A percentile compares a stretch with the other conserved stretches of the same genome.
phyloP scores from a whole-genome alignment of 2,888 invertebrate species.

The Chloroclysta siterata region DNA sequence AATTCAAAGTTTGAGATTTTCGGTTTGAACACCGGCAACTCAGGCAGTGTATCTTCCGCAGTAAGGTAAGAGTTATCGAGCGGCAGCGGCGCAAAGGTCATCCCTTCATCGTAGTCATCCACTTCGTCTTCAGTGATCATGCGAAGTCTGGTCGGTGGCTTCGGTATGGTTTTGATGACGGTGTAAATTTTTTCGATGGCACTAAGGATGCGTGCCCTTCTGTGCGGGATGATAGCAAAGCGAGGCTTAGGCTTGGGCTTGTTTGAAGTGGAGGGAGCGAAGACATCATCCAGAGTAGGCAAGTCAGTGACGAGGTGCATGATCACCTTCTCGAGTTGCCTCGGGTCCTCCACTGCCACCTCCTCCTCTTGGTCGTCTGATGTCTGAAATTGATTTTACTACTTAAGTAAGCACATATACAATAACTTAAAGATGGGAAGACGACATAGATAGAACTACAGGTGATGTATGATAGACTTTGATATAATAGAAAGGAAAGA shows the following conservation, averaged over 20 bases:
- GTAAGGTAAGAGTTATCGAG: slow-evolving; percentile 2
- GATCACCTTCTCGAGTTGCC: slow-evolving; percentile 88
- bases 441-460: too few relatives aligned
- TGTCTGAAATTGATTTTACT: slow-evolving; percentile 43
- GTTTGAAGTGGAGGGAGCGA: slow-evolving; percentile 30
- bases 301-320: slow-evolving; percentile 82
- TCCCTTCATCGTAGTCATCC: neutral
- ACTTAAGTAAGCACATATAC: neutral
- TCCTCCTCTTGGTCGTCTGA: slow-evolving; percentile 44
- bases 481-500: too few relatives aligned
- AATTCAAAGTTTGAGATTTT: neutral
- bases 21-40: neutral
- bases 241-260: slow-evolving; percentile 34
- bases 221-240: slow-evolving; percentile 65
- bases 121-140: neutral
- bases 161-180: slow-evolving; percentile 55
- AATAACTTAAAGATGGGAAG: too few relatives aligned
- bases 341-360: slow-evolving; percentile 87
- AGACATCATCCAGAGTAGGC: slow-evolving; percentile 50
- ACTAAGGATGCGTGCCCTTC: slow-evolving; percentile 63
- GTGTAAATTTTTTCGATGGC: slow-evolving; percentile 70
- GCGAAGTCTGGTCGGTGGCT: slow-evolving; percentile 12
- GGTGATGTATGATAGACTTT: too few relatives aligned
- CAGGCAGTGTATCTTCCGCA: too few relatives aligned
- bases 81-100: neutral